Evolutionary conservation across 2,797 vertebrate species (phyloP), one percentile per base, ranked within the genome.

Genomic region (Spinus pinus): DNA sequence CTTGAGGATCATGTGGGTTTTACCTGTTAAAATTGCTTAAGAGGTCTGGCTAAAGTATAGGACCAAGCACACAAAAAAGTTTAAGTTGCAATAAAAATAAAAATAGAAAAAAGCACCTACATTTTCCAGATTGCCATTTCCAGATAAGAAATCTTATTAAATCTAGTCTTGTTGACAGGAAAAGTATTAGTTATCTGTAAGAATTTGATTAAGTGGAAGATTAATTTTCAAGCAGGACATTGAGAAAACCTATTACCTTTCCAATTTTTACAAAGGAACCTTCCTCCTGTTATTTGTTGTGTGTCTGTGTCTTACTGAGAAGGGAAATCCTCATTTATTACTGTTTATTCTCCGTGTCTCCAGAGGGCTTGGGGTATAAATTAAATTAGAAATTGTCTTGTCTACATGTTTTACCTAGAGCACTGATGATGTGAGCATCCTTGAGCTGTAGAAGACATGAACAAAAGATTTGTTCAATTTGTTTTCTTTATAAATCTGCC

Each of bases 41-140:
- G 39, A 51, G 19, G 3, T 54, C 25, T 90, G 30, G 6, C 9
- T 24, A 39, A 8, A 30, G 5, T 33, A 27, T 20, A 80, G 14
- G 16, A 41, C 11, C 18, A 41, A 41, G 25, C 4, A 35, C 7
- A 65, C 17, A 25, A 35, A 44, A 39, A 39, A 11, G 4, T 22
- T 46, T 37, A 64, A 17, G 19, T 47, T 47, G 7, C 2, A 71
- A 24, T 31, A 20, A 50, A 60, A 73, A 24, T 31, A 17, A 35
- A 62, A 50, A 17, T 10, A 28, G 14, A 7, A 14, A 33, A 71
- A 66, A 53, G 2, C 0, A 0, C 20, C 27, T n/a, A 70, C 28
- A 23, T 75, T 87, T 49, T 44, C 28, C 16, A 60, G 35, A 25
- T 20, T 64, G 10, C 3, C 4, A 22, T 41, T 85, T 86, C 46